Conservation (phyloP, 1,140 invertebrate species). For the Pentalonia nigronervosa region DNA sequence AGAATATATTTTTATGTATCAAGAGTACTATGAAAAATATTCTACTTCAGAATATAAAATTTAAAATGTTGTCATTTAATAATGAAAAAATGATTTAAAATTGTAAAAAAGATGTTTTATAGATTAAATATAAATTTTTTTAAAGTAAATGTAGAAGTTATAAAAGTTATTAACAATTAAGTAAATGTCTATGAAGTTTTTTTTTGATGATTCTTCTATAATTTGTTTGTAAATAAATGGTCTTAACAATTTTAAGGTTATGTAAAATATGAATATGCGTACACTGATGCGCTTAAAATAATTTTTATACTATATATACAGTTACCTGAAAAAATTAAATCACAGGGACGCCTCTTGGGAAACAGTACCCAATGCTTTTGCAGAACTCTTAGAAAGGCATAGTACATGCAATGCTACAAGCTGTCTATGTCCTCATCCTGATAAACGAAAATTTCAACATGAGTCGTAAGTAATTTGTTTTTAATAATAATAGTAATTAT, state of each 20-base stretch:
- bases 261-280: background rate
- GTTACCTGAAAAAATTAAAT: slow-evolving; percentile 39
- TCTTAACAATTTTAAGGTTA: background rate
- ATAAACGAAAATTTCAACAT: slow-evolving; percentile 65
- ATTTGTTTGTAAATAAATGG: too few species aligned
- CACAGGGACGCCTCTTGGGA: slow-evolving; percentile 76
- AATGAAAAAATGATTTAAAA: too few species aligned
- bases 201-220: too few species aligned
- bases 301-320: slow-evolving; percentile 9
- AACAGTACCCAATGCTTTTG: slow-evolving; percentile 71
- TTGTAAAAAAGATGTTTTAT: too few species aligned
- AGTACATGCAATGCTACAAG: slow-evolving; percentile 68
- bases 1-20: too few species aligned
- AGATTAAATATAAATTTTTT: too few species aligned
- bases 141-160: too few species aligned
- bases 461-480: slow-evolving; percentile 65
- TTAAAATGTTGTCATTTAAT: too few species aligned
- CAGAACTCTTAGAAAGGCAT: slow-evolving; percentile 70
- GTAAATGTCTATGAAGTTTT: too few species aligned
- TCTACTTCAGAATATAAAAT: too few species aligned
- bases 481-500: background rate
- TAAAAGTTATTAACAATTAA: too few species aligned
- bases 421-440: slow-evolving; percentile 70
- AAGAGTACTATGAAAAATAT: too few species aligned
- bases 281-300: background rate